Evolutionary conservation across 1,140 invertebrate species (phyloP), one percentile per base, ranked within the genome.

Genomic region (Neodiprion pinetum): DNA sequence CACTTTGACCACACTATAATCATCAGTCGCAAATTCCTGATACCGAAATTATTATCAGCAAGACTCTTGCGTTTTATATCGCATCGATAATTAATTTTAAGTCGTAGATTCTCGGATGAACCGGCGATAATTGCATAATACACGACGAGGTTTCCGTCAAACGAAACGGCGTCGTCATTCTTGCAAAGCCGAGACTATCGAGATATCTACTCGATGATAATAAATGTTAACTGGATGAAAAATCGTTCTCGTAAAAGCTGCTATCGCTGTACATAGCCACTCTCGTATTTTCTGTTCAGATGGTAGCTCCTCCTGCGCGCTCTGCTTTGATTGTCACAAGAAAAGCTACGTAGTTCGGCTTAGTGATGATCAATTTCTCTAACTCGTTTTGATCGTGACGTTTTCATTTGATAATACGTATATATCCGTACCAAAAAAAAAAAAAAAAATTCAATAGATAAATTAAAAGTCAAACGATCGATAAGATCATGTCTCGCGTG

Each of bases 281-380:
- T 84, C 85, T 80, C 83, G 80, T 84, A 81, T 85, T 85, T 85
- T 85, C 82, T 85, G 82, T 85, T 85, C 83, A 85, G 84, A 85
- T 85, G 83, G 81, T 85, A 85, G 83, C 82, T 80, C 83, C 83
- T 80, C 83, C 83, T 85, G 85, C 81, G 84, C 83, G 81, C 83
- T 85, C 81, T 85, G 84, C 84, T 85, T 85, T 85, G 84, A 85
- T 85, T 85, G 84, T 85, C 84, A 85, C 84, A 84, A 85, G 83
- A 85, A 85, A 84, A 85, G 84, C 84, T 85, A 85, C 81, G 84
- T 85, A 85, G 84, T 85, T 85, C 83, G 84, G 84, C 84, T 85
- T 85, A 85, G 84, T 84, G 83, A 85, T 81, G 84, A 85, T 84
- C 82, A 85, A 76, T 85, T 85, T 85, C 82, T 85, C 73, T 85